Conservation (phyloP, 1,140 invertebrate genomes). For the Rhyzopertha dominica region DNA sequence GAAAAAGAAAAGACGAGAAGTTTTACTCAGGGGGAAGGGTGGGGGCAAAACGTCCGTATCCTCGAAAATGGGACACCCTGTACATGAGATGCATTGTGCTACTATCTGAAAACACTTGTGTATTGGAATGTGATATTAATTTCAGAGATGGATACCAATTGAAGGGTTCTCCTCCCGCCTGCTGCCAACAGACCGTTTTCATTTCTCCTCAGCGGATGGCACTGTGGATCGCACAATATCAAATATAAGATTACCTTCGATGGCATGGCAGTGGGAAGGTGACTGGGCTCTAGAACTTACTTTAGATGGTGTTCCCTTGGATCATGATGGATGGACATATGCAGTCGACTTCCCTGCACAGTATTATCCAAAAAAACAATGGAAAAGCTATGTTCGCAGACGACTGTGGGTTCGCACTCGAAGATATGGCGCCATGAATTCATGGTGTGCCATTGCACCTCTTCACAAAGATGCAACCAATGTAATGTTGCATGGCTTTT, state of each 20-base stretch:
- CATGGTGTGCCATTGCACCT: slow-evolving; percentile 85
- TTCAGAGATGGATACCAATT: slow-evolving; percentile 80
- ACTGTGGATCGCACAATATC: slow-evolving; percentile 69
- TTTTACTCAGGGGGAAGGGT: too few relatives aligned
- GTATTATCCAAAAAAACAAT: slow-evolving; percentile 77
- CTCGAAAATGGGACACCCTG: too few relatives aligned
- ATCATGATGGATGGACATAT: slow-evolving; percentile 92
- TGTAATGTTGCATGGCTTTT: slow-evolving; percentile 39
- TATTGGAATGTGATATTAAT: too few relatives aligned
- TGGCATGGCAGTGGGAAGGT: slow-evolving; percentile 92
- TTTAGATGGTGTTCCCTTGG: slow-evolving; percentile 78
- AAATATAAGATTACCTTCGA: slow-evolving; percentile 77
- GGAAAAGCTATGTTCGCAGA: slow-evolving; percentile 86
- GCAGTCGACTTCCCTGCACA: slow-evolving; percentile 85
- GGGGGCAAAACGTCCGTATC: too few relatives aligned
- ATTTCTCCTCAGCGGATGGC: slow-evolving; percentile 81
- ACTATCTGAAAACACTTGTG: too few relatives aligned
- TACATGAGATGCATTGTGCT: too few relatives aligned
- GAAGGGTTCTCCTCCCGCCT: slow-evolving; percentile 78
- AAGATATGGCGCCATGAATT: slow-evolving; percentile 81
- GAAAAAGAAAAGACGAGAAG: too few relatives aligned
- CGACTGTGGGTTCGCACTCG: slow-evolving; percentile 85
- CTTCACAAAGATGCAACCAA: slow-evolving; percentile 82
- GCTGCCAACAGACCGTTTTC: slow-evolving; percentile 79
- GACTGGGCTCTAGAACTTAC: slow-evolving; percentile 88